Evolutionary conservation across 2,888 invertebrate genomes (phyloP), one percentile per base, ranked within the genome.

Genomic region (Mechanitis mazaeus): DNA sequence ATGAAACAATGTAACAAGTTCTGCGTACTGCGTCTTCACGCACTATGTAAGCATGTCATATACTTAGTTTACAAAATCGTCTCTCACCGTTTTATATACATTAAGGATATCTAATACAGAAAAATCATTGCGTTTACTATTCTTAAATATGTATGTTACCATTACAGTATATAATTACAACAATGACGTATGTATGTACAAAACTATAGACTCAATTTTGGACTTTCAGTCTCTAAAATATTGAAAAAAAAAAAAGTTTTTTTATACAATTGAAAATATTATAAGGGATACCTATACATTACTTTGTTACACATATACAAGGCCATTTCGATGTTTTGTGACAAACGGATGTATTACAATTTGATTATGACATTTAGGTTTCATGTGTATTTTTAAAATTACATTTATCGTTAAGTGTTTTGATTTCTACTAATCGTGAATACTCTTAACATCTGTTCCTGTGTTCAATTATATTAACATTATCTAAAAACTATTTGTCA

Each of bases 201-300:
- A 88, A 87, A 88, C 84, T 87, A 87, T 87, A 89, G 87, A 88
- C 87, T 89, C 87, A 85, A 87, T 85, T 87, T 85, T 85, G 87
- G 88, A 89, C 88, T 89, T 88, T 88, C 88, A 89, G 88, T 89
- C 89, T 89, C 87, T 87, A 88, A 81, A 82, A 80, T 85, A 80
- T 82, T 76, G 78, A 75, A 79, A 79, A 74, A 77, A 81, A 80
- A 79, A 75, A 20, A 20, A 20, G 20, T 80, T 81, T 11, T 42
- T 42, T 79, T 75, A 78, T 83, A 84, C 81, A 84, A 72, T 80
- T 73, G 59, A 80, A 84, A 82, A 73, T 77, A 81, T 81, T 75
- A 71, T 73, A 78, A 72, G 72, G 71, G 72, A 77, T 74, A 76
- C 77, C 75, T 80, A 76, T 81, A 83, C 78, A 82, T 77, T 78